Evolutionary conservation across 2,888 invertebrate genomes (phyloP).

Genomic region (Mythimna loreyi): DNA sequence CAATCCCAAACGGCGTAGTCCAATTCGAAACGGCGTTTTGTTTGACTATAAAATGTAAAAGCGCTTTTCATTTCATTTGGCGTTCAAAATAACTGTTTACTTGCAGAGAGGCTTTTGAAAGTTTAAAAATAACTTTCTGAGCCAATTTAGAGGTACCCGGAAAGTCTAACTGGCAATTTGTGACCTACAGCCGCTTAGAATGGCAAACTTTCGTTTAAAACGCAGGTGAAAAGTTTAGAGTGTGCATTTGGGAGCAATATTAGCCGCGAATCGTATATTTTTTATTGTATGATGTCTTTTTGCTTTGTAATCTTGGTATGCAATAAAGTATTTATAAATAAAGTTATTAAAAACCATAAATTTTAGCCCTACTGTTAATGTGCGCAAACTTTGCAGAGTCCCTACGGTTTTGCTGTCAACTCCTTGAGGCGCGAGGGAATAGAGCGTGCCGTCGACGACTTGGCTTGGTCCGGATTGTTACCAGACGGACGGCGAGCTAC

Average conservation of each 20-base stretch:
- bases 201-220: conserved; percentile 4
- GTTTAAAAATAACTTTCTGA: conserved; percentile 64
- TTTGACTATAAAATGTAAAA: conserved; percentile 31
- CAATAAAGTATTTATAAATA: too few species aligned
- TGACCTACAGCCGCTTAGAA: conserved; percentile 31
- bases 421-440: too few species aligned
- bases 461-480: too few species aligned
- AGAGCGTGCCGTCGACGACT: too few species aligned
- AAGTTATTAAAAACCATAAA: too few species aligned
- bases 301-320: too few species aligned
- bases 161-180: conserved; percentile 64
- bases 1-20: conserved; percentile 21
- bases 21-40: conserved; percentile 46
- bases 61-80: conserved; percentile 55
- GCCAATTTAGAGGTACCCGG: conserved; percentile 61
- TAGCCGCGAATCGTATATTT: too few species aligned
- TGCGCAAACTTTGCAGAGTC: too few species aligned
- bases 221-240: not conserved
- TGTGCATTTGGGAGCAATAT: conserved; percentile 5
- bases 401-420: too few species aligned
- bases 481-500: too few species aligned
- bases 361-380: too few species aligned
- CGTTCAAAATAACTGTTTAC: conserved; percentile 59
- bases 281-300: too few species aligned
- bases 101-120: conserved; percentile 56